Evolutionary conservation across 2,797 vertebrate species (phyloP), one percentile per base, ranked within the genome.

Genomic region (Rhynchotus rufescens): DNA sequence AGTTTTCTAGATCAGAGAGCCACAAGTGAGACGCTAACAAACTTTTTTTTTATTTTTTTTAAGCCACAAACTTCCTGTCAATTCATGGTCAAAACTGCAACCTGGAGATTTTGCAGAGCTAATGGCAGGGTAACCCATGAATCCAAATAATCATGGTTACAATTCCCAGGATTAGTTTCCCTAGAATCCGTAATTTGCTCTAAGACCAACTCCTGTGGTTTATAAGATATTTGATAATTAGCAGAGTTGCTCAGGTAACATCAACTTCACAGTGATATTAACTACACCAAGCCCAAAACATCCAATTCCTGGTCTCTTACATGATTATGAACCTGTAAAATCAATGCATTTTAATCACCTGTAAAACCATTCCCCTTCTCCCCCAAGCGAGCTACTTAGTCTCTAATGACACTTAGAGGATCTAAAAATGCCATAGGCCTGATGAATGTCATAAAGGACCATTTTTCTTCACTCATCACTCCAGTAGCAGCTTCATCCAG

Each of bases 261-360:
- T 16, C 3, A 6, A 8, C 45, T 72, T 49, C 64, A 72, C 26
- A 6, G 0, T 8, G 42, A 40, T 8, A 10, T 6, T 4, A 16
- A 54, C 9, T 6, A 66, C 65, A 8, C 32, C n/a, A 80, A n/a
- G 4, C 6, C 1, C 0, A 52, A 57, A 71, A 84, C 68, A 65
- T 0, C 7, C 20, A 5, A 67, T 80, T 84, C 57, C 44, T 47
- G 54, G 20, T 86, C 94, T 91, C 88, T 21, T 81, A 66, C 4
- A 2, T 80, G 57, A 67, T 84, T 80, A 93, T 64, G 77, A 54
- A 54, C 84, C 79, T 72, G 78, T 80, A 93, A 93, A 93, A 82
- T 34, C 14, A 79, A 89, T 52, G 30, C 28, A 47, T 71, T 93
- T 92, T 84, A 64, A 84, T 84, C 57, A 95, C 92, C 80, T 89